Conservation (phyloP, 2,888 invertebrate genomes). For the Tortrix viridana region DNA sequence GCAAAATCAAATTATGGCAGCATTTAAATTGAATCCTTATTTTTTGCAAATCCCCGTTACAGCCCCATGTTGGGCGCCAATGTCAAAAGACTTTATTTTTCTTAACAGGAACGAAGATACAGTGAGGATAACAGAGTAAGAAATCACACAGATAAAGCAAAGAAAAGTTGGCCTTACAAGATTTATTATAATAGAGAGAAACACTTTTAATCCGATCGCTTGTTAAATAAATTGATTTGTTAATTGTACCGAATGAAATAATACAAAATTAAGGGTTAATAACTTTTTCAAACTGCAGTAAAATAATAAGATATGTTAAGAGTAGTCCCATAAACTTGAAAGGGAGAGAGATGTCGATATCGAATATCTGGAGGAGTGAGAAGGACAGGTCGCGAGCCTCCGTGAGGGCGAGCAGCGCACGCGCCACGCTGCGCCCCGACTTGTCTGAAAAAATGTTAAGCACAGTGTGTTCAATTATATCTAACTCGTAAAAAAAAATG, state of each 20-base stretch:
- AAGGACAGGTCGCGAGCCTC: constrained; percentile 68
- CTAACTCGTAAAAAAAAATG: too few relatives aligned
- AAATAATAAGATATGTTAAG: constrained; percentile 68
- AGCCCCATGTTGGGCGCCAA: too few relatives aligned
- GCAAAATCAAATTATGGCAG: too few relatives aligned
- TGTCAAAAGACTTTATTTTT: too few relatives aligned
- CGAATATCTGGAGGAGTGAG: constrained; percentile 66
- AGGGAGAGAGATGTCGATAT: constrained; percentile 68
- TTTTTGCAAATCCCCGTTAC: too few relatives aligned
- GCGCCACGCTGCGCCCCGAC: constrained; percentile 59
- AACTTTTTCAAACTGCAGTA: constrained; percentile 68
- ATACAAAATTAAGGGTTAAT: constrained; percentile 47
- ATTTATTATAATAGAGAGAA: too few relatives aligned
- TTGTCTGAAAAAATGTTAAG: constrained; percentile 58
- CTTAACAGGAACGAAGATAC: too few relatives aligned
- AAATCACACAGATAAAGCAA: too few relatives aligned
- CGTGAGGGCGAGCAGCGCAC: constrained; percentile 64
- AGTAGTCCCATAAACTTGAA: constrained; percentile 67
- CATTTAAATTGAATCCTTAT: too few relatives aligned
- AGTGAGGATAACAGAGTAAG: too few relatives aligned
- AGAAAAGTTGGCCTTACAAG: too few relatives aligned
- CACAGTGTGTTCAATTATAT: neutral
- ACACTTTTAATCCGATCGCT: too few relatives aligned
- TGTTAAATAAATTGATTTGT: neutral
- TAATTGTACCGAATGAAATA: neutral